Percentiles rank a stretch among this genome's conserved stretches.
Evolutionary conservation across 2,113 vertebrate species (phyloP).

Genomic region (Mormyrus lacerda): DNA sequence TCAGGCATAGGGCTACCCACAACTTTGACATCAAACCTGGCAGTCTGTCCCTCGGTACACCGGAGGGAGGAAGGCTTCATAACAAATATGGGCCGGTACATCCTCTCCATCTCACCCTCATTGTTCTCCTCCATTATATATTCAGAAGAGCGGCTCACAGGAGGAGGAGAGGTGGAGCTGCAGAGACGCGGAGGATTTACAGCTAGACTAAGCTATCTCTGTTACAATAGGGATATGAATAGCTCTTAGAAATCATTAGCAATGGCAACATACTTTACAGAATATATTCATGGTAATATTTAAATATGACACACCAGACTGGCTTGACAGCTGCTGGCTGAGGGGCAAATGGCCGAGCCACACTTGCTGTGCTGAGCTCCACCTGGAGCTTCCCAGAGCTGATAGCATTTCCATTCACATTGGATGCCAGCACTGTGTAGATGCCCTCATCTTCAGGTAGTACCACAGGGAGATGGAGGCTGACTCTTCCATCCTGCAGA

Average conservation of each 20-base stretch:
- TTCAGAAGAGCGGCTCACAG: slow-evolving; percentile 66
- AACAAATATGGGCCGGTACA: slow-evolving; percentile 95
- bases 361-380: slow-evolving; percentile 71
- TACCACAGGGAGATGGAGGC: slow-evolving; percentile 76
- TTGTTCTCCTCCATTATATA: slow-evolving; percentile 92
- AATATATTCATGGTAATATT: not conserved
- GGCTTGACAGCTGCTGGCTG: slow-evolving; percentile 77
- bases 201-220: not conserved
- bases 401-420: slow-evolving; percentile 86
- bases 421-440: slow-evolving; percentile 85
- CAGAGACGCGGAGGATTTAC: slow-evolving; percentile 17
- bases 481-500: slow-evolving; percentile 83
- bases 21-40: slow-evolving; percentile 95
- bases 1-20: slow-evolving; percentile 97
- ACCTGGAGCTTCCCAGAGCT: slow-evolving; percentile 91
- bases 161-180: slow-evolving; percentile 74
- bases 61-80: slow-evolving; percentile 85
- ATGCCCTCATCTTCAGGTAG: slow-evolving; percentile 93
- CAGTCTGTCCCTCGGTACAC: slow-evolving; percentile 91
- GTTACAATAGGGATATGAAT: not conserved
- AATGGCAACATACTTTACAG: not conserved
- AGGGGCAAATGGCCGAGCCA: slow-evolving; percentile 73
- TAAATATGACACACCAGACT: slow-evolving; percentile 65
- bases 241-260: not conserved
- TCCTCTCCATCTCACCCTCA: slow-evolving; percentile 83